A percentile compares a stretch with the other conserved stretches of the same genome.
phyloP scores from a whole-genome alignment of 2,113 vertebrate genomes.

The Eurypyga helias region DNA sequence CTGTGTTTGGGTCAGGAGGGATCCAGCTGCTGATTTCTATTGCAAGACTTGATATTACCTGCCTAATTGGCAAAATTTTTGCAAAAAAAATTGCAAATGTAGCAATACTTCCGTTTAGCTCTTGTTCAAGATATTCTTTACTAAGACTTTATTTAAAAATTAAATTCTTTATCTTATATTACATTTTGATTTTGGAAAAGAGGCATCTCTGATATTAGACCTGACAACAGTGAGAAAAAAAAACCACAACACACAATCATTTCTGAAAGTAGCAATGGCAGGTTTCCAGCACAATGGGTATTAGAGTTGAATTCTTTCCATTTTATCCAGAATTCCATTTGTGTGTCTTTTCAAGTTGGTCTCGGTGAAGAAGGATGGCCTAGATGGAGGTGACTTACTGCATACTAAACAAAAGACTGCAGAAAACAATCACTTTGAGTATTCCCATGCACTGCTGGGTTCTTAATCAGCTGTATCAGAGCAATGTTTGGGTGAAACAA shows the following conservation, averaged over 20 bases:
- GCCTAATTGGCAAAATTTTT: background rate
- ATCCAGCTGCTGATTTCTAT: background rate
- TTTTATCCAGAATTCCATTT: background rate
- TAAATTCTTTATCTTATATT: background rate
- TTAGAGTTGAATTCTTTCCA: background rate
- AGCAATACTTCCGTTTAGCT: background rate
- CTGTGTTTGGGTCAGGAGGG: background rate
- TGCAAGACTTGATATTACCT: background rate
- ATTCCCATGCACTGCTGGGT: background rate
- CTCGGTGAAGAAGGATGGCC: background rate
- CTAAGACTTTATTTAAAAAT: background rate
- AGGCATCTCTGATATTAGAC: background rate
- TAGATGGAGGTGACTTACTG: background rate
- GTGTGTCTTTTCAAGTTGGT: background rate
- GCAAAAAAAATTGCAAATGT: background rate
- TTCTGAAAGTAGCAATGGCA: background rate
- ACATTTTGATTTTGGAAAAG: background rate
- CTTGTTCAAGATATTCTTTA: background rate
- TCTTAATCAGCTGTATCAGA: background rate
- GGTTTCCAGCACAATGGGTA: background rate
- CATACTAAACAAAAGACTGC: background rate
- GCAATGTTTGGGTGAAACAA: background rate
- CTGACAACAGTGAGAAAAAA: background rate
- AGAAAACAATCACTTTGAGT: background rate
- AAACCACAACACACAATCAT: rapidly evolving